Evolutionary conservation across 1,140 invertebrate species (phyloP).

Genomic region (Drosophila murphyi): DNA sequence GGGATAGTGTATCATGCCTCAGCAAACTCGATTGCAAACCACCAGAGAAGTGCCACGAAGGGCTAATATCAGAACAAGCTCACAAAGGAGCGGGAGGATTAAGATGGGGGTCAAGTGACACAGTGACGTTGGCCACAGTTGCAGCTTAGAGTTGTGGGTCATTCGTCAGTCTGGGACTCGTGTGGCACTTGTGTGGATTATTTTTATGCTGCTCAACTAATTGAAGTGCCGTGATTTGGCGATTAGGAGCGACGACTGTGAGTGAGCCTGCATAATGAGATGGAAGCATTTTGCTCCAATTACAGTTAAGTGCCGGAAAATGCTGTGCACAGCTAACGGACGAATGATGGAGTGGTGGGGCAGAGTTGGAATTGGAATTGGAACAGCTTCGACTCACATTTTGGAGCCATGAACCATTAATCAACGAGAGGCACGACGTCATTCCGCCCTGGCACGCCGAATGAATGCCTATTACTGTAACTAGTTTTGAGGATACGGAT

Average conservation of each 20-base stretch:
- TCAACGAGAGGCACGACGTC: conserved; percentile 63
- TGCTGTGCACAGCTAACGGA: conserved; percentile 57
- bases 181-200: conserved; percentile 47
- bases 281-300: conserved; percentile 77
- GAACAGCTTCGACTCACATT: conserved; percentile 17
- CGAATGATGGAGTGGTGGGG: conserved; percentile 51
- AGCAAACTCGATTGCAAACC: conserved; percentile 43
- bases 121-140: conserved; percentile 6
- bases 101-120: not conserved
- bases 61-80: not conserved
- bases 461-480: conserved; percentile 67
- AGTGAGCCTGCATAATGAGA: conserved; percentile 69
- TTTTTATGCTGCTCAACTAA: conserved; percentile 69
- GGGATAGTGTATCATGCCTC: conserved; percentile 16
- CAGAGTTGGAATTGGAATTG: conserved; percentile 19
- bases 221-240: conserved; percentile 73
- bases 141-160: not conserved
- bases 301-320: conserved; percentile 80
- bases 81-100: not conserved
- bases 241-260: conserved; percentile 7
- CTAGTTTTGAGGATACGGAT: conserved; percentile 26
- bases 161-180: conserved; percentile 44
- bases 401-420: conserved; percentile 62
- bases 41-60: not conserved
- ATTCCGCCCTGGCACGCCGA: conserved; percentile 70